These are phyloP conservation scores for Temnothorax unifasciatus DNA, from an alignment of 2,888 invertebrate genomes.

Conservation along the genomic window DNA sequence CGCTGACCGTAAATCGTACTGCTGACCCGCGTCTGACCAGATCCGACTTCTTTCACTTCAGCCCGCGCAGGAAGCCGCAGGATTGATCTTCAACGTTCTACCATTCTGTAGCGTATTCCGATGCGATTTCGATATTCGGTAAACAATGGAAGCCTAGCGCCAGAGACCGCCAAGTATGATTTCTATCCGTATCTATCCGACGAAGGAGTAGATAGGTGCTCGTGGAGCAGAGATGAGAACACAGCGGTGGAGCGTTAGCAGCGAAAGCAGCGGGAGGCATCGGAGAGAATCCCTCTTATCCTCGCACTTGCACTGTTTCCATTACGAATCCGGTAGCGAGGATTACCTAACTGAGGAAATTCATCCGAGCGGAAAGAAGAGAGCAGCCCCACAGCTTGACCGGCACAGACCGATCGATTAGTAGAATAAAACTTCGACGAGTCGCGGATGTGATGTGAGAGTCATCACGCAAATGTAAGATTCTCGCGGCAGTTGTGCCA, in stretches of 20 bases:
- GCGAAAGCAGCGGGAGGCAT: conserved; percentile 71
- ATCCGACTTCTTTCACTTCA: conserved; percentile 45
- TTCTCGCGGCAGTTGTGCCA: neutral
- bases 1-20: conserved; percentile 25
- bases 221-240: conserved; percentile 48
- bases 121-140: conserved; percentile 73
- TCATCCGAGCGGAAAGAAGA: conserved; percentile 75
- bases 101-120: conserved; percentile 46
- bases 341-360: conserved; percentile 80
- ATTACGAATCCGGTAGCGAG: conserved; percentile 76
- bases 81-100: conserved; percentile 34
- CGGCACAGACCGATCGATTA: conserved; percentile 55
- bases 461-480: conserved; percentile 43
- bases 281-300: conserved; percentile 76
- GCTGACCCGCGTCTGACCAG: conserved; percentile 18
- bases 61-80: neutral
- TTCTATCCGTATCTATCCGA: conserved; percentile 39
- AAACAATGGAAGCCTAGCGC: conserved; percentile 69
- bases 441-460: conserved; percentile 22
- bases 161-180: conserved; percentile 66
- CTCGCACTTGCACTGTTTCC: conserved; percentile 75
- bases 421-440: conserved; percentile 54
- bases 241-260: conserved; percentile 56
- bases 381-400: conserved; percentile 42
- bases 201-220: neutral